Conservation (phyloP, 2,797 vertebrate genomes). For the Carcharodon carcharias region DNA sequence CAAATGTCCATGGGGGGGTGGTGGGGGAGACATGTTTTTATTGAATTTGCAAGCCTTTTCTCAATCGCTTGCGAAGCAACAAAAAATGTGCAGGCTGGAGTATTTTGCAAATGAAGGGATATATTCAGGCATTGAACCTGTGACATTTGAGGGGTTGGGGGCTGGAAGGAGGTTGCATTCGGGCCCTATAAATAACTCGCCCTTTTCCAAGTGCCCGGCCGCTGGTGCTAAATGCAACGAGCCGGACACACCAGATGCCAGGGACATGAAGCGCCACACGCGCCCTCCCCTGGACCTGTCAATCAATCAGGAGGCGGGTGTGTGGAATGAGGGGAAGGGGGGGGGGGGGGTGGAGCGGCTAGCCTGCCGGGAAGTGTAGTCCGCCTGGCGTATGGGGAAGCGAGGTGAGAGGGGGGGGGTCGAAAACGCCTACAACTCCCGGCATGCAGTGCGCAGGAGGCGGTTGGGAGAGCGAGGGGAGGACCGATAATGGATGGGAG, state of each 20-base stretch:
- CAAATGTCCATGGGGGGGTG: no score
- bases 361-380: background rate
- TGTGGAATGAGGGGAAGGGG: no score
- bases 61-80: no score
- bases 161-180: no score
- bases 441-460: background rate
- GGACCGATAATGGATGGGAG: background rate
- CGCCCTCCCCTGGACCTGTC: no score
- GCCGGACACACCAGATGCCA: no score
- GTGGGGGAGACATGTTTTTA: no score
- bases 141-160: background rate
- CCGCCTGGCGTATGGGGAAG: no score
- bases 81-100: background rate
- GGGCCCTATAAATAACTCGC: background rate
- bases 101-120: background rate
- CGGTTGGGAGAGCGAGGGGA: no score
- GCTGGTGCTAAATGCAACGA: background rate
- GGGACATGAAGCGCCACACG: background rate
- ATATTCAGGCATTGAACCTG: background rate
- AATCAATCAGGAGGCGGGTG: background rate
- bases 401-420: no score
- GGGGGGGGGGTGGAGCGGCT: no score
- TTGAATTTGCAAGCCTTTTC: no score
- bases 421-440: background rate
- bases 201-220: background rate